These are phyloP conservation scores for Sarcophaga bullata DNA, from an alignment of 1,140 invertebrate species.

Conservation along the genomic window DNA sequence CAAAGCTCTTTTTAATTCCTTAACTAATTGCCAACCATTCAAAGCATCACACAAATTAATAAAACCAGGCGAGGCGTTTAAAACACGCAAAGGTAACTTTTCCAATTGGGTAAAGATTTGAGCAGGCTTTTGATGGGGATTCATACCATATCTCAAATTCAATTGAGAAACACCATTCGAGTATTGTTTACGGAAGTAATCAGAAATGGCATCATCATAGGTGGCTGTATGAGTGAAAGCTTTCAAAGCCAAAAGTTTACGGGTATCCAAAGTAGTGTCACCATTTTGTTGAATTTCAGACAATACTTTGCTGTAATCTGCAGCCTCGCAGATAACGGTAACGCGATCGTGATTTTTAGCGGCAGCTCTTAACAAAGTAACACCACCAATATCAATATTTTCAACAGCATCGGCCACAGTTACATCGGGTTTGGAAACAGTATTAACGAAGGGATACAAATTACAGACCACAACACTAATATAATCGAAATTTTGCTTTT, in stretches of 20 bases:
- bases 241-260: slow-evolving; percentile 83
- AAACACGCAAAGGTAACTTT: slow-evolving; percentile 85
- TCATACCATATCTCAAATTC: slow-evolving; percentile 93
- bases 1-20: slow-evolving; percentile 84
- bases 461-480: slow-evolving; percentile 93
- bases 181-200: slow-evolving; percentile 95
- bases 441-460: slow-evolving; percentile 95
- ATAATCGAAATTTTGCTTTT: slow-evolving; percentile 77
- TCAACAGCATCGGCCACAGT: slow-evolving; percentile 92
- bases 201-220: slow-evolving; percentile 94
- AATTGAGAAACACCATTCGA: slow-evolving; percentile 81
- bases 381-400: slow-evolving; percentile 97
- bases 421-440: slow-evolving; percentile 83
- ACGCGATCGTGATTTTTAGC: slow-evolving; percentile 98
- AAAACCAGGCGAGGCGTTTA: slow-evolving; percentile 93
- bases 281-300: slow-evolving; percentile 75
- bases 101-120: slow-evolving; percentile 87
- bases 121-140: slow-evolving; percentile 97
- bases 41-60: slow-evolving; percentile 98
- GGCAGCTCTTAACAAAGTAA: slow-evolving; percentile 92
- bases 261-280: slow-evolving; percentile 77
- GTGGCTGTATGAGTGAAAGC: slow-evolving; percentile 96
- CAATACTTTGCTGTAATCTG: slow-evolving; percentile 84
- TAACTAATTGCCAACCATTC: slow-evolving; percentile 96
- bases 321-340: slow-evolving; percentile 92